Evolutionary conservation across 2,797 vertebrate species (phyloP).

Genomic region (Sylvilagus floridanus): DNA sequence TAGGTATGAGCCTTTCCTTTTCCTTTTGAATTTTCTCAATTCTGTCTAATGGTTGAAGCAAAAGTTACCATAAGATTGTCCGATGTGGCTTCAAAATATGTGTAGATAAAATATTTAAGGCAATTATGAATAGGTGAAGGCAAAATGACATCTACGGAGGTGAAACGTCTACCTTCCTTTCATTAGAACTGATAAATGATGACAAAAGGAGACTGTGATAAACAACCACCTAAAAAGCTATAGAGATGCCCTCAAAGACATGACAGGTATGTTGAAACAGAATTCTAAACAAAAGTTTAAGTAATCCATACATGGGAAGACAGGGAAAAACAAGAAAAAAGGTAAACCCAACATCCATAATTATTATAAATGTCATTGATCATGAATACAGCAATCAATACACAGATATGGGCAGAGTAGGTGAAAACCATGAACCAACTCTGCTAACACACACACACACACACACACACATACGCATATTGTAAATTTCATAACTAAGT

Average conservation of each 20-base stretch:
- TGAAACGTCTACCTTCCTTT: background rate
- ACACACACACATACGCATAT: no score
- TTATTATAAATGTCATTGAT: background rate
- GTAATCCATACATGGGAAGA: background rate
- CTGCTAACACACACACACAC: no score
- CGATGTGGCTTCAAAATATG: background rate
- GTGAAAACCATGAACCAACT: background rate
- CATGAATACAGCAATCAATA: slow-evolving; percentile 16
- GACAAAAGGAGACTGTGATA: background rate
- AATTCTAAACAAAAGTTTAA: slow-evolving; percentile 13
- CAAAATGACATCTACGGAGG: background rate
- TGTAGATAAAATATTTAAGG: slow-evolving; percentile 22
- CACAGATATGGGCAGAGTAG: background rate
- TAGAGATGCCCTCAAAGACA: background rate
- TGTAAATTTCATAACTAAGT: background rate
- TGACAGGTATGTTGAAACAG: background rate
- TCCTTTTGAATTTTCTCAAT: slow-evolving; percentile 40
- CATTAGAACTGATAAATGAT: background rate
- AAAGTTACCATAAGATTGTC: slow-evolving; percentile 3
- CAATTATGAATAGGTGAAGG: background rate
- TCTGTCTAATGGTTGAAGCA: slow-evolving; percentile 27
- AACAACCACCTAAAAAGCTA: slow-evolving; percentile 16
- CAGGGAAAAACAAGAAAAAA: slow-evolving; percentile 6
- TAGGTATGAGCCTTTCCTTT: background rate
- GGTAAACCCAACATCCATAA: background rate